Base-by-base conservation (phyloP, 2,113 vertebrate genomes). In the Vulpes vulpes region DNA sequence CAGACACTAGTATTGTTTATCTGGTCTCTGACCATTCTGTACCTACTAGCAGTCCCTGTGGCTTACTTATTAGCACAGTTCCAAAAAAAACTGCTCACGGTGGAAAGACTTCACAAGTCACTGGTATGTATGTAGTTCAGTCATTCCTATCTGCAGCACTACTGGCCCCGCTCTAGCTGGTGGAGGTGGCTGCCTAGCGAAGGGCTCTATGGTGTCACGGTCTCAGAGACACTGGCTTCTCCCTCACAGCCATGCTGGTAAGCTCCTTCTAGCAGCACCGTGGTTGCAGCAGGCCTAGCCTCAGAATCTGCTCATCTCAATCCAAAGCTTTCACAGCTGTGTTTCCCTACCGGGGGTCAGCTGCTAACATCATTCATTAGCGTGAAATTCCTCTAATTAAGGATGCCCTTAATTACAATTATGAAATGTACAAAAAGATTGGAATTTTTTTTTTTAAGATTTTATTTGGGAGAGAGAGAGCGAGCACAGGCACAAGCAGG, bases 171-270 rank as follows among this genome's bases (percentile, higher is more conserved):
- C 38, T 43, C 89, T 76, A n/a, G 32, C 17, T 69, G 67, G 67
- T 8, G 8, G 67, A 69, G 32, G 10, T 20, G 32, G 67, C 67
- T 35, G 79, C 65, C 9, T 20, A 32, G 73, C 95, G 91, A 87
- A 74, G 7, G 62, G 67, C 85, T 57, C 53, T 43, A 7, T 15
- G 49, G 96, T 71, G 69, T 38, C 59, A 2, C 3, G 4, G 57
- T 80, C 71, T 62, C 53, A 93, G 94, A 30, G 65, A 76, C 87
- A 95, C 94, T 92, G 97, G 89, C 62, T 15, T 55, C 57, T 43
- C 65, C 81, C 43, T 59, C 60, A 35, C 74, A 4, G 23, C 69
- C 69, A 12, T 4, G 16, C 67, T 3, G 16, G 93, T 11, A 1
- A 12, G 51, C 38, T 15, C n/a, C 67, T 88, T 8, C 64, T 53